A percentile compares a stretch with the other conserved stretches of the same genome.
phyloP scores from a whole-genome alignment of 2,113 vertebrate species.

The Protobothrops flavoviridis region DNA sequence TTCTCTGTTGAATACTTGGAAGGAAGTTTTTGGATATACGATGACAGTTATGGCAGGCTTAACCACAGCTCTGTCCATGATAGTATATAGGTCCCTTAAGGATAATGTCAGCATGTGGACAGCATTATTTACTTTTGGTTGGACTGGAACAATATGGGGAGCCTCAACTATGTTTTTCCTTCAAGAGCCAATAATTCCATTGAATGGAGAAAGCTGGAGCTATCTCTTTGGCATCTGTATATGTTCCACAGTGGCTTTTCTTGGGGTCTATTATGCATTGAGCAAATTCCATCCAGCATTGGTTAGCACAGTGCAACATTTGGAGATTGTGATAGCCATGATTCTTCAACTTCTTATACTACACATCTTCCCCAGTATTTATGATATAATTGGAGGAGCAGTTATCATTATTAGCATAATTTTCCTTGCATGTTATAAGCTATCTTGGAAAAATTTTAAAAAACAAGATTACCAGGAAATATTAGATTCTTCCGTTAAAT shows the following conservation, averaged over 20 bases:
- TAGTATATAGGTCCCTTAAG: slow-evolving; percentile 93
- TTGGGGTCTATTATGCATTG: slow-evolving; percentile 95
- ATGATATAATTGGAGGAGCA: slow-evolving; percentile 86
- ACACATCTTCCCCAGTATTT: slow-evolving; percentile 86
- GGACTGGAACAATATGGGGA: slow-evolving; percentile 96
- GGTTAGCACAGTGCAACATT: slow-evolving; percentile 96
- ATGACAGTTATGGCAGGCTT: slow-evolving; percentile 96
- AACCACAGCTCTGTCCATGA: slow-evolving; percentile 96
- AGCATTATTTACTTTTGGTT: slow-evolving; percentile 95
- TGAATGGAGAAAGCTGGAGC: slow-evolving; percentile 95
- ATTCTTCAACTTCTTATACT: slow-evolving; percentile 92
- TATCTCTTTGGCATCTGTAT: slow-evolving; percentile 93
- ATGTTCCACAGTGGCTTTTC: slow-evolving; percentile 94
- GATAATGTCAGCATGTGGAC: slow-evolving; percentile 98
- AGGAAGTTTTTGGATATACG: slow-evolving; percentile 96
- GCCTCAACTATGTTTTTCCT: slow-evolving; percentile 95
- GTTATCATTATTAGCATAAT: slow-evolving; percentile 94
- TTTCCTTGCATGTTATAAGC: slow-evolving; percentile 88
- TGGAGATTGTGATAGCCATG: slow-evolving; percentile 96
- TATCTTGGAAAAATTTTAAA: slow-evolving; percentile 86
- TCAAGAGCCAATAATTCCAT: slow-evolving; percentile 94
- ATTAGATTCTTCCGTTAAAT: slow-evolving; percentile 93
- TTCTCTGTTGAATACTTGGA: slow-evolving; percentile 89
- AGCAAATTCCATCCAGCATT: slow-evolving; percentile 95
- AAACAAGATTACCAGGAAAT: slow-evolving; percentile 94